A percentile compares a stretch with the other conserved stretches of the same genome.
phyloP scores from a whole-genome alignment of 2,797 vertebrate species.

The Furcifer pardalis region DNA sequence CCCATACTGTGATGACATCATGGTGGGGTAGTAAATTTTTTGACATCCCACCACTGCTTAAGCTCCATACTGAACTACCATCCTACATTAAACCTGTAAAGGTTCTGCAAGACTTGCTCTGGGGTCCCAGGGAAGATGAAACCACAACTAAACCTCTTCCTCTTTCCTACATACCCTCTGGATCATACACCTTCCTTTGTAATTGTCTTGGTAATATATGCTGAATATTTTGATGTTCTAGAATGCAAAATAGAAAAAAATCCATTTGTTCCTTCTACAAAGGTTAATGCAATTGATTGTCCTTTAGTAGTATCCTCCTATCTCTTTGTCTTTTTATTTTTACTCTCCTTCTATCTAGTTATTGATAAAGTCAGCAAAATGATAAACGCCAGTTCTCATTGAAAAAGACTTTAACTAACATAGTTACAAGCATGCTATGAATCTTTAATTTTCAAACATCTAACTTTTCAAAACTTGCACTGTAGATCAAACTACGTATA shows the following conservation, averaged over 20 bases:
- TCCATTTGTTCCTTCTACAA: not conserved
- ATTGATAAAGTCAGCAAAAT: constrained; percentile 10
- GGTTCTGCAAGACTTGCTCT: not conserved
- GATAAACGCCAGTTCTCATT: constrained; percentile 25
- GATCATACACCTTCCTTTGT: not conserved
- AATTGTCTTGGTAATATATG: not conserved
- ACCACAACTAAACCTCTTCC: not conserved
- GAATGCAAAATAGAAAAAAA: constrained; percentile 16
- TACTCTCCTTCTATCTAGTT: not conserved
- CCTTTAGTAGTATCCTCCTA: constrained; percentile 10
- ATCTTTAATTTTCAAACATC: constrained; percentile 29
- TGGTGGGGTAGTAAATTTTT: too few relatives aligned
- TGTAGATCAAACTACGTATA: constrained; percentile 5
- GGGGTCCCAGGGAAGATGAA: not conserved
- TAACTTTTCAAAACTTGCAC: constrained; percentile 18
- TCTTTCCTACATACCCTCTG: not conserved
- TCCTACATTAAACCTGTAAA: too few relatives aligned
- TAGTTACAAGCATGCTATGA: not conserved
- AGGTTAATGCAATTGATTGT: constrained; percentile 13
- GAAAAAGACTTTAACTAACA: constrained; percentile 23
- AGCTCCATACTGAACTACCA: not conserved
- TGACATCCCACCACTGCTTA: too few relatives aligned
- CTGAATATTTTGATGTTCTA: constrained; percentile 30
- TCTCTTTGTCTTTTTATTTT: too few relatives aligned
- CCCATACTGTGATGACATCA: too few relatives aligned